Percentiles rank a stretch among this genome's conserved stretches.
These are phyloP conservation scores for Xestia ashworthii DNA, from an alignment of 2,888 invertebrate species.

Conservation along the genomic window DNA sequence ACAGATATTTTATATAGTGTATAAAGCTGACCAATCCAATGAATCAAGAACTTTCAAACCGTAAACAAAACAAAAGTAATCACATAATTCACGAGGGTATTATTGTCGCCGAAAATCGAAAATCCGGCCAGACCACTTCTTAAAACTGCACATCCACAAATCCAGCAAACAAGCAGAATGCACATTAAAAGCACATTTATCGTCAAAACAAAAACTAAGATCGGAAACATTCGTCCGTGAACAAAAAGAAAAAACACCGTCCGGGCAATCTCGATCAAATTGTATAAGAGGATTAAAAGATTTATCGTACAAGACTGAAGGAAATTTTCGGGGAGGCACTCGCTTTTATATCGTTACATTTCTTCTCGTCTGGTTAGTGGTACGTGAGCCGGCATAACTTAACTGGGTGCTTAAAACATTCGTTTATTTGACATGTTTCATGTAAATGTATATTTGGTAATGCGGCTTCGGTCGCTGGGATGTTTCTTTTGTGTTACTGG, in stretches of 20 bases:
- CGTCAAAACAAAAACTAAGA: constrained; percentile 73
- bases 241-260: constrained; percentile 68
- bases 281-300: constrained; percentile 89
- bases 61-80: constrained; percentile 54
- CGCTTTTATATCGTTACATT: constrained; percentile 85
- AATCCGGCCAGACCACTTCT: constrained; percentile 52
- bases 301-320: constrained; percentile 88
- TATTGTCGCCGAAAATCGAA: constrained; percentile 40
- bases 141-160: constrained; percentile 64
- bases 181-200: constrained; percentile 70
- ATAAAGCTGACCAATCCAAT: constrained; percentile 29
- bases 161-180: constrained; percentile 63
- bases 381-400: constrained; percentile 75
- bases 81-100: constrained; percentile 51
- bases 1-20: not conserved
- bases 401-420: constrained; percentile 67
- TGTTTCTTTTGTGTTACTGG: constrained; percentile 58
- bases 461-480: constrained; percentile 62
- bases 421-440: constrained; percentile 76
- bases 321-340: constrained; percentile 84
- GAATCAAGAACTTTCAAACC: constrained; percentile 34
- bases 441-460: constrained; percentile 78
- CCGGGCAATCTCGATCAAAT: constrained; percentile 87
- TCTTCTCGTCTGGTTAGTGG: constrained; percentile 77
- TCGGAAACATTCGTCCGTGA: constrained; percentile 72